Evolutionary conservation across 2,113 vertebrate genomes (phyloP), one percentile per base, ranked within the genome.

Genomic region (Phodopus roborovskii): DNA sequence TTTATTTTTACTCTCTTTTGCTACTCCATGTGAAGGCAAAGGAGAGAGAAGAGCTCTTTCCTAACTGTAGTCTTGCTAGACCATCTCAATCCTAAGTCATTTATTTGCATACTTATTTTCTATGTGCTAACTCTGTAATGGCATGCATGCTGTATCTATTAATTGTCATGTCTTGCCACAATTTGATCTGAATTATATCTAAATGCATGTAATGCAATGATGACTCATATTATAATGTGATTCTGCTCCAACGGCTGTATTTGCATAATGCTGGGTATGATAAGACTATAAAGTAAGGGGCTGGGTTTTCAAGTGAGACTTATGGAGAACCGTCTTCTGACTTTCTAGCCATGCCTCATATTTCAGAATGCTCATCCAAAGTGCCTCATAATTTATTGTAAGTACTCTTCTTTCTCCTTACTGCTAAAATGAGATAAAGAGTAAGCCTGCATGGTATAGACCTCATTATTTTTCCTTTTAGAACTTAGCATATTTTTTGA

Each of bases 391-490:
- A 96, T 95, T 96, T 91, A 95, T 75, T 94, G 19, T n/a, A 62
- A 95, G 77, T 42, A 74, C 81, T 94, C 94, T 81, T 86, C 60
- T 92, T 91, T 87, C 68, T 93, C 58, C 74, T 94, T 68, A 85
- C 50, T 96, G 93, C 79, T 85, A 75, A 45, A 95, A 90, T 75
- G 84, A 96, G 83, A 93, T 97, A 96, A 97, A 94, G 87, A 93
- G 36, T 75, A 96, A 85, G 22, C 7, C 24, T 75, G 30, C 68
- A 86, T 88, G 24, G 26, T 62, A 92, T 2, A 93, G 60, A 92
- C 45, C 24, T 42, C 20, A 26, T 64, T 64, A 64, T 90, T 94
- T 92, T 89, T 50, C 53, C 53, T 95, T 90, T 48, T 50, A 88
- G 56, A 96, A 94, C 50, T 95, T 96, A 90, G 39, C 53, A 73